A percentile compares a stretch with the other conserved stretches of the same genome.
These are phyloP conservation scores for Brachyrhaphis roseni DNA, from an alignment of 2,797 vertebrate species.

Conservation along the genomic window DNA sequence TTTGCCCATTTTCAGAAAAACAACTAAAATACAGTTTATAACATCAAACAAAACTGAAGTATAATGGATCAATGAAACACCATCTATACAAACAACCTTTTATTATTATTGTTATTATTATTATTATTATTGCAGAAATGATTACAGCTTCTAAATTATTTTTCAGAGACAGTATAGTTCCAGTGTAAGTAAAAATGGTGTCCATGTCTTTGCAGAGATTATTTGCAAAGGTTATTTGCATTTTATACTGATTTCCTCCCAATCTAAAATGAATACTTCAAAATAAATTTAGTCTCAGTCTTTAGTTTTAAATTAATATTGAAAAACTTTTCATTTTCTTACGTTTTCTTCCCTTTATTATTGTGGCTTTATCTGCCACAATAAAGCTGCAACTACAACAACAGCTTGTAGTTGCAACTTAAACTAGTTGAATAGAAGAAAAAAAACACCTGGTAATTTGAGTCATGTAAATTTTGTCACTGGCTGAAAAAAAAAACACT, in stretches of 20 bases:
- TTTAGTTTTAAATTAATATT: slow-evolving; percentile 2
- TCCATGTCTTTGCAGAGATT: neutral
- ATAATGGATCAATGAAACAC: neutral
- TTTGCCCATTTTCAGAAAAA: neutral
- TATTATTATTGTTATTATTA: neutral
- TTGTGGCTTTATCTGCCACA: neutral
- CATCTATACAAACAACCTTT: too few relatives aligned
- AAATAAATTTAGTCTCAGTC: neutral
- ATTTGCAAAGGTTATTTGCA: neutral
- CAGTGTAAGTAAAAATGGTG: neutral
- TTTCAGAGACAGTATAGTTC: neutral
- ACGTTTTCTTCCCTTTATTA: neutral
- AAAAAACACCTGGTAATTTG: neutral
- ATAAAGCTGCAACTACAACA: neutral
- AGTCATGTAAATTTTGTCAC: slow-evolving; percentile 1
- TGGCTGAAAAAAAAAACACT: slow-evolving; percentile 16
- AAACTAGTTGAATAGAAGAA: slow-evolving; percentile 8
- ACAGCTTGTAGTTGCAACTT: neutral
- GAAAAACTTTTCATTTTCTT: slow-evolving; percentile 19
- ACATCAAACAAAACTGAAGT: neutral
- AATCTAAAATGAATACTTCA: neutral
- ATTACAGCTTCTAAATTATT: neutral
- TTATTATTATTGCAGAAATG: neutral
- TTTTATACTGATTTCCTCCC: neutral
- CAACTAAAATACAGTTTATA: neutral